These are phyloP conservation scores for Seriola rivoliana DNA, from an alignment of 2,113 vertebrate species.

Conservation along the genomic window DNA sequence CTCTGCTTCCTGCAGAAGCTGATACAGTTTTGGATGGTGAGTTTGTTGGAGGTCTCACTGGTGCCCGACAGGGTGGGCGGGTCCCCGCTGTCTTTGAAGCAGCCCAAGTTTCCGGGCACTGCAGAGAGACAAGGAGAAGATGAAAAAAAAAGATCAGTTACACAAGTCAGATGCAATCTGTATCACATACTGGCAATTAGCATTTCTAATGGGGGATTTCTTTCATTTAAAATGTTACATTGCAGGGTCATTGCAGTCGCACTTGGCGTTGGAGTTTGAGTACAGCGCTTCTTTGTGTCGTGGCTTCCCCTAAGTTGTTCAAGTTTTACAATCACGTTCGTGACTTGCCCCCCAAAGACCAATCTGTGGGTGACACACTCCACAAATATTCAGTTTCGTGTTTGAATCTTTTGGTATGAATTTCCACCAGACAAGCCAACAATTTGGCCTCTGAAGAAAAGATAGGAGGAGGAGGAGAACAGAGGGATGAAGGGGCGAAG, in stretches of 20 bases:
- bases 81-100: slow-evolving; percentile 95
- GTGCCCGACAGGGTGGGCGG: slow-evolving; percentile 91
- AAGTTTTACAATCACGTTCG: slow-evolving; percentile 13
- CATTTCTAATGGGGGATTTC: neutral
- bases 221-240: neutral
- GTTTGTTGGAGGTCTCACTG: slow-evolving; percentile 94
- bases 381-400: slow-evolving; percentile 29
- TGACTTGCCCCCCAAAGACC: slow-evolving; percentile 19
- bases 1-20: slow-evolving; percentile 93
- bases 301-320: neutral
- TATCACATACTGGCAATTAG: neutral
- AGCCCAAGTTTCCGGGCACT: slow-evolving; percentile 98
- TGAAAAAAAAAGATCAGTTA: neutral
- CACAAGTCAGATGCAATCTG: neutral
- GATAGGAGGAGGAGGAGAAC: neutral
- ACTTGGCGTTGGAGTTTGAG: neutral
- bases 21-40: slow-evolving; percentile 96
- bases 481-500: neutral
- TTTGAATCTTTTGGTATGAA: slow-evolving; percentile 41
- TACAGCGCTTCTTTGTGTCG: neutral
- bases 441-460: slow-evolving; percentile 26
- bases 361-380: slow-evolving; percentile 33
- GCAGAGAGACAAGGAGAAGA: slow-evolving; percentile 45
- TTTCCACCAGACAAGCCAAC: slow-evolving; percentile 49
- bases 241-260: neutral